Evolutionary conservation across 1,140 invertebrate species (phyloP), one percentile per base, ranked within the genome.

Genomic region (Macrostomum lignano): DNA sequence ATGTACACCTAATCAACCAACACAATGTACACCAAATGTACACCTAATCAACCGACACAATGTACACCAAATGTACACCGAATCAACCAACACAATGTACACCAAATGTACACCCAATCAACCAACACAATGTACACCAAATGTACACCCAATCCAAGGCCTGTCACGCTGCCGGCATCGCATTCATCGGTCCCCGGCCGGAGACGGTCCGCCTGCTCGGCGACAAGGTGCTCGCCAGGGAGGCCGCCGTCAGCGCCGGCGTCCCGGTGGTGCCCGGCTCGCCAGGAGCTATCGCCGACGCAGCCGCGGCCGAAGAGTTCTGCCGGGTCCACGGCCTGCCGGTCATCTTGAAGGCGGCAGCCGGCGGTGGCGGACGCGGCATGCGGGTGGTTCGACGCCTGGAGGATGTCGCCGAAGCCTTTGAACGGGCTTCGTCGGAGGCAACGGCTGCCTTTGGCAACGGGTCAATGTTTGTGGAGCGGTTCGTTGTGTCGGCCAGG

Each of bases 281-380:
- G 2, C 72, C 77, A 46, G 73, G 73, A 0, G 86, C 91, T 1
- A 67, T 98, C 0, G 73, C 67, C 0, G 68, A 70, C 5, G 67
- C 74, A 30, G 73, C 81, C 26, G 81, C 88, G 55, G 88, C 86
- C 0, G 44, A 70, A 25, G 69, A 74, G 25, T 98, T 98, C 60
- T 86, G 79, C 49, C 63, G 72, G 34, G 70, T 82, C 52, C 72
- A 93, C 53, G 82, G 86, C 6, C 62, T 93, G 25, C 91, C 91
- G 3, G 79, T 96, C 21, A 98, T 98, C 44, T 82, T 98, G 44
- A 96, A 98, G 64, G 91, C 91, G 15, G 88, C 88, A 0, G 94
- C 73, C 55, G 91, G 91, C 37, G 91, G 91, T 38, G 91, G 91
- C 33, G 91, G 91, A 7, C 65, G 86, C 47, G 91, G 88, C 17